Base-by-base conservation (phyloP, 2,797 vertebrate species). In the Mycteria americana region DNA sequence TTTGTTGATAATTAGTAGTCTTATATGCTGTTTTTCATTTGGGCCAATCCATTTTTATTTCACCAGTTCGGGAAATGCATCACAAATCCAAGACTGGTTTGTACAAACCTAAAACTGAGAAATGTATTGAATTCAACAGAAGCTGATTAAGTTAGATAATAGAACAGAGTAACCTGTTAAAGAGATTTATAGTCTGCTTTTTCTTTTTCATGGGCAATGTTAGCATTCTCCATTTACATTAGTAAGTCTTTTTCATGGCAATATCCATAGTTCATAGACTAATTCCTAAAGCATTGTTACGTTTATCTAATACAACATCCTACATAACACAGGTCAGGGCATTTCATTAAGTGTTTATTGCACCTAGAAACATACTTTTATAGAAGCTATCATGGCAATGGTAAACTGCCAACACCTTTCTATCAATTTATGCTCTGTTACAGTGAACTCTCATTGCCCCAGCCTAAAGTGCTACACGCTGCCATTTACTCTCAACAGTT, bases 301-400 rank as follows among this genome's bases (percentile, higher is more conserved):
- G 1, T 70, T 88, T 85, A 68, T 89, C 56, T 92, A 85, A 91
- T 60, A 53, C 86, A 87, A 4, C 67, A 75, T 94, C 70, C 85
- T 76, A 87, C 81, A 88, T 68, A 62, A 83, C 56, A 89, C 56
- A 89, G 89, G 94, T 92, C 94, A 95, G 53, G 65, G 24, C 62
- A 75, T 65, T 97, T 96, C 80, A 93, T 92, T 95, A 95, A 92
- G 77, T 82, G 70, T 93, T 93, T 92, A 88, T 87, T 91, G 75
- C 84, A 76, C 86, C 57, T 89, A 68, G 60, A 68, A 92, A 92
- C 57, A 78, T 30, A 87, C 64, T 89, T 93, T 91, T 85, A 87
- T 27, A 85, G 78, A 64, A 93, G 81, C 84, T 86, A 78, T 78
- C 73, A 75, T 43, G 86, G 67, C 76, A 95, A 13, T 64, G 56